Percentiles rank a stretch among this genome's conserved stretches.
Evolutionary conservation across 2,888 invertebrate species (phyloP).

Genomic region (Aplocera efformata): DNA sequence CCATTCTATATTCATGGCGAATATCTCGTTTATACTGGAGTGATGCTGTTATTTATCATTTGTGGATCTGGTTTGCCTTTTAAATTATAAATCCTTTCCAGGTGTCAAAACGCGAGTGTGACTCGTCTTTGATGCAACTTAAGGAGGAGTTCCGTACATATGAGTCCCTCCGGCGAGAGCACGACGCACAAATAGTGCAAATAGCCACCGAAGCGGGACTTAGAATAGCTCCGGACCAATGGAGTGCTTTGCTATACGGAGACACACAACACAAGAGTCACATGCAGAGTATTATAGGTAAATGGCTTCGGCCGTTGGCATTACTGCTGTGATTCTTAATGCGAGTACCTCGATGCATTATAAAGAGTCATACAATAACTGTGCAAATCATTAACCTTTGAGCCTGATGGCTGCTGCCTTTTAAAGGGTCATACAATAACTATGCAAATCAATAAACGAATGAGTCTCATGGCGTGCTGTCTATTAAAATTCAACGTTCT

Average conservation of each 20-base stretch:
- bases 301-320: slow-evolving; percentile 1
- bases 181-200: slow-evolving; percentile 99
- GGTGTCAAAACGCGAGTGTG: slow-evolving; percentile 97
- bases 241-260: slow-evolving; percentile 97
- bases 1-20: too few species aligned
- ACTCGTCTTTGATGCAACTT: slow-evolving; percentile 98
- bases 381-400: too few species aligned
- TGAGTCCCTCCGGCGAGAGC: slow-evolving; percentile 94
- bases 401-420: too few species aligned
- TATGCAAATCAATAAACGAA: too few species aligned
- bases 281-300: slow-evolving; percentile 90
- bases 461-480: too few species aligned
- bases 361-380: too few species aligned
- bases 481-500: too few species aligned
- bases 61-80: neutral
- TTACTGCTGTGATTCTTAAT: neutral
- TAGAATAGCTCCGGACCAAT: slow-evolving; percentile 98
- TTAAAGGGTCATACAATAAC: too few species aligned
- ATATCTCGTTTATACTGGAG: too few species aligned
- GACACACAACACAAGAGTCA: slow-evolving; percentile 97
- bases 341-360: slow-evolving; percentile 40
- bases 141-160: slow-evolving; percentile 98
- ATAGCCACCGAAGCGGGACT: slow-evolving; percentile 98
- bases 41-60: too few species aligned
- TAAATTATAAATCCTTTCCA: slow-evolving; percentile 41